A percentile compares a stretch with the other conserved stretches of the same genome.
Conservation (phyloP, 2,113 vertebrate species). For the Myiagra hebetior region DNA sequence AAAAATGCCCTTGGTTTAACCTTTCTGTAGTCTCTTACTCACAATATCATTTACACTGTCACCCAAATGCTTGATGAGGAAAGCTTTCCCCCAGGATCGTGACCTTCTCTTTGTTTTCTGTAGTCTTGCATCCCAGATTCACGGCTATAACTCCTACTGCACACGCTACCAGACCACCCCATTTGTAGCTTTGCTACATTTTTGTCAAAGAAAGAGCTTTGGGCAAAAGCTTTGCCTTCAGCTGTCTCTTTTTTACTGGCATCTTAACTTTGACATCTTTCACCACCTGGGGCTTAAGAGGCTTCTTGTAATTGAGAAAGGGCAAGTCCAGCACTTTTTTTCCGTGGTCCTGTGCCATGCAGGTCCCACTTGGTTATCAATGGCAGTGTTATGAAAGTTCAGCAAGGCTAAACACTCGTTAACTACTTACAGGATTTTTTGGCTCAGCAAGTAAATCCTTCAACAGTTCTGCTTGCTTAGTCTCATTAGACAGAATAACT, state of each 20-base stretch:
- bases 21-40: neutral
- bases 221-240: neutral
- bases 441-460: constrained; percentile 24
- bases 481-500: neutral
- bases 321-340: neutral
- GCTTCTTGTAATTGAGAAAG: neutral
- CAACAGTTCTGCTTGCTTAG: constrained; percentile 8
- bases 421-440: constrained; percentile 13
- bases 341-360: neutral
- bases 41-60: neutral
- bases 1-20: neutral
- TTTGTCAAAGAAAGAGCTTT: neutral
- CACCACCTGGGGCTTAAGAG: neutral
- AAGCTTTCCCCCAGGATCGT: neutral
- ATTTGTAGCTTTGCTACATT: neutral
- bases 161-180: neutral
- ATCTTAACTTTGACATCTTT: constrained; percentile 4
- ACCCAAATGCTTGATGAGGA: neutral
- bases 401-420: neutral
- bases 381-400: neutral
- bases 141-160: accelerated
- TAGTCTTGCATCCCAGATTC: neutral
- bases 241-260: neutral
- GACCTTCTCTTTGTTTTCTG: neutral
- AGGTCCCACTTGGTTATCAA: constrained; percentile 19